These are phyloP conservation scores for Dasyornis broadbenti DNA, from an alignment of 2,113 vertebrate genomes.

Conservation along the genomic window DNA sequence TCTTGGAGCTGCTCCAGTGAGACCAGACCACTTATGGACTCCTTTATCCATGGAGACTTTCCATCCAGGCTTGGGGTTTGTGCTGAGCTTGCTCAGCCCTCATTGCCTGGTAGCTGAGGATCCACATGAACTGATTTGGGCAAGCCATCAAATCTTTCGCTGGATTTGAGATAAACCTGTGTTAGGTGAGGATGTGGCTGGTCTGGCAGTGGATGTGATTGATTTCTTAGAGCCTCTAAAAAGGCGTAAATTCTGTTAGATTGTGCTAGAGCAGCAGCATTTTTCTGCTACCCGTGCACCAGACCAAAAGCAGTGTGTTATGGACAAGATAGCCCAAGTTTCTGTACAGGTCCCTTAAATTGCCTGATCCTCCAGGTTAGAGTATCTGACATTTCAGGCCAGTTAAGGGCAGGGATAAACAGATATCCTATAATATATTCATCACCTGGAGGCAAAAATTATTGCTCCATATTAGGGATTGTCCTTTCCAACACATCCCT, in stretches of 20 bases:
- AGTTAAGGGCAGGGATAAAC: background rate
- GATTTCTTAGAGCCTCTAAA: background rate
- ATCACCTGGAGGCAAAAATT: background rate
- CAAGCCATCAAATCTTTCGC: background rate
- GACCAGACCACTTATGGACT: background rate
- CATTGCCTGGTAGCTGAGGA: fast-evolving
- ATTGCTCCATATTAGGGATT: background rate
- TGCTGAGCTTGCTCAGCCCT: background rate
- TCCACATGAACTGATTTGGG: fast-evolving
- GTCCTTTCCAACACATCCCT: background rate
- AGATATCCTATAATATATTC: background rate
- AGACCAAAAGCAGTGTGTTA: background rate
- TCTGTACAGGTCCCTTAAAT: background rate
- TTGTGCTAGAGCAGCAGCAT: background rate
- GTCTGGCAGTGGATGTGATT: background rate
- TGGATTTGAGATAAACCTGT: background rate
- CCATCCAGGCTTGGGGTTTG: background rate
- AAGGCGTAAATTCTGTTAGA: background rate
- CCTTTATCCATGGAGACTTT: background rate
- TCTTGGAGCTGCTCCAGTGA: constrained; percentile 28
- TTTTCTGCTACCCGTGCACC: background rate
- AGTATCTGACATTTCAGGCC: background rate
- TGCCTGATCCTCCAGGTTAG: background rate
- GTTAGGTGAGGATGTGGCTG: background rate
- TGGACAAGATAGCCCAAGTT: fast-evolving